A percentile compares a stretch with the other conserved stretches of the same genome.
phyloP scores from a whole-genome alignment of 2,888 invertebrate species.

The Brenthis ino region DNA sequence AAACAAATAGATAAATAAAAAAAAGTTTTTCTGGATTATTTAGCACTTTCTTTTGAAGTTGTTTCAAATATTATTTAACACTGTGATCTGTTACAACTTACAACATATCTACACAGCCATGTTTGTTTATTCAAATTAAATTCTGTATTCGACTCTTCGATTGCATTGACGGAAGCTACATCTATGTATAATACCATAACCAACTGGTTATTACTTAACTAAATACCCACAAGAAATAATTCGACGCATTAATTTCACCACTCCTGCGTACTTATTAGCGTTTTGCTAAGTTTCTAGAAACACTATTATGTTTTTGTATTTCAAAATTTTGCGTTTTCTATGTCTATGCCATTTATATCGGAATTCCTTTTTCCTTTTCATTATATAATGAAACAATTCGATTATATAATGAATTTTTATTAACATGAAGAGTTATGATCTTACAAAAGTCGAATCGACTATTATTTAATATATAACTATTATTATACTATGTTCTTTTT shows the following conservation, averaged over 20 bases:
- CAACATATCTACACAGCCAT: not conserved
- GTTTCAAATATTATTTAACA: not conserved
- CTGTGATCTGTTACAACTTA: not conserved
- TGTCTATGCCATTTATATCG: not conserved
- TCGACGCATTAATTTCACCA: conserved; percentile 10
- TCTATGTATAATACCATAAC: conserved; percentile 10
- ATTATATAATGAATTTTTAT: no score
- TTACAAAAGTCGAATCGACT: no score
- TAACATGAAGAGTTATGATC: no score
- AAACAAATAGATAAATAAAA: no score
- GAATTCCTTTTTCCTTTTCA: conserved; percentile 2
- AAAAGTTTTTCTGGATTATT: no score
- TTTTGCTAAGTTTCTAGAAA: conserved; percentile 3
- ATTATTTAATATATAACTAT: no score
- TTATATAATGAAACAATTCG: no score
- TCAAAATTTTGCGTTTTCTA: conserved; percentile 8
- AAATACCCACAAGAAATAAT: conserved; percentile 16
- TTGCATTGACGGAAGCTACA: conserved; percentile 32
- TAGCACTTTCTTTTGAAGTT: not conserved
- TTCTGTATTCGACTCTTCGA: conserved; percentile 16
- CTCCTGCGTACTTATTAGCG: conserved; percentile 13
- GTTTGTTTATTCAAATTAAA: conserved; percentile 15
- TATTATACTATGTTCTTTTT: no score
- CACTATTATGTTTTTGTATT: not conserved
- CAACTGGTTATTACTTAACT: conserved; percentile 32